Evolutionary conservation across 2,113 vertebrate genomes (phyloP), one percentile per base, ranked within the genome.

Genomic region (Cavia aperea): DNA sequence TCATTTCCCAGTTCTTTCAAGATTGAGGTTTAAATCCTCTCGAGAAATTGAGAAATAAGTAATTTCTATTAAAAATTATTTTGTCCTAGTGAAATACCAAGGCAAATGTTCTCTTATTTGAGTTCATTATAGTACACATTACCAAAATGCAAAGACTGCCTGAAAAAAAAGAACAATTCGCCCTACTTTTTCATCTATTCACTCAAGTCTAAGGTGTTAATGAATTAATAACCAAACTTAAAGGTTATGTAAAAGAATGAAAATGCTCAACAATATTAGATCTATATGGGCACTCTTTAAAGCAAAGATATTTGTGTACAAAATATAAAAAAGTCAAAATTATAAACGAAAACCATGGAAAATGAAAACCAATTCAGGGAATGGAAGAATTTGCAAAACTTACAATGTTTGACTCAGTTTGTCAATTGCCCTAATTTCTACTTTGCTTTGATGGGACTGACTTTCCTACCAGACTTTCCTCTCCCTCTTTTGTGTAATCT

Each of bases 61-160:
- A 81, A 94, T 63, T 19, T 43, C 21, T 92, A 89, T 89, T 60
- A 81, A 95, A 95, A 94, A 29, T 70, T 24, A 86, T 84, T 81
- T 92, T 94, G 56, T 21, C 81, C 70, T 65, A 12, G 11, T 77
- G 63, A 95, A 90, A 94, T 70, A 94, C 16, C 21, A 86, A 92
- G 54, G 29, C 16, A 66, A 95, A 90, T 10, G 70, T 2, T 56
- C 86, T 89, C 12, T 39, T 36, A 16, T 24, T 65, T 23, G 73
- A 92, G n/a, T 62, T 73, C n/a, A 88, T 81, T 14, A 81, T 14
- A 62, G 60, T 63, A 63, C 9, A 23, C 60, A 83, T 87, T 73
- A 88, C 36, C 49, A 87, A 19, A 90, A 43, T 88, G 51, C 90
- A 93, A 94, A 51, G 23, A 18, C 3, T 82, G 8, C 5, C 3